A percentile compares a stretch with the other conserved stretches of the same genome.
Conservation (phyloP, 1,140 invertebrate genomes). For the Hycleus phaleratus region DNA sequence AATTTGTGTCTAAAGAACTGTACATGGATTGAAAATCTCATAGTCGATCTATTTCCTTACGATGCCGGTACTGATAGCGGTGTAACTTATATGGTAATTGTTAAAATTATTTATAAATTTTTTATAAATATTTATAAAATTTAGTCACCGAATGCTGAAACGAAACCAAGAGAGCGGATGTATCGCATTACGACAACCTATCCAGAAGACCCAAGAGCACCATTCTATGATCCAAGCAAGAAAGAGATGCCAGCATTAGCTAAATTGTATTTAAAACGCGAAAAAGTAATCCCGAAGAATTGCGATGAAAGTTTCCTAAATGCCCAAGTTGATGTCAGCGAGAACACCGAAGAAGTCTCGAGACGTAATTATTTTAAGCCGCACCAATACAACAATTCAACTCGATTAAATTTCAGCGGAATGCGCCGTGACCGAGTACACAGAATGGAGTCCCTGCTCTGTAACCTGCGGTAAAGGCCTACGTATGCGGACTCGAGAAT, state of each 20-base stretch:
- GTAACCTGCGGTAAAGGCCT: conserved; percentile 84
- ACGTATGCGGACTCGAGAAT: conserved; percentile 68
- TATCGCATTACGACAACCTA: conserved; percentile 78
- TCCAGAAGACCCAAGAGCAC: conserved; percentile 79
- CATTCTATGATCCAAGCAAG: conserved; percentile 79
- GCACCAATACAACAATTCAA: neutral
- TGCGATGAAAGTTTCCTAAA: conserved; percentile 62
- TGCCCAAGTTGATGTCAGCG: conserved; percentile 56
- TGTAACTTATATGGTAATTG: conserved; percentile 76
- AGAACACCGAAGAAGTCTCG: conserved; percentile 62
- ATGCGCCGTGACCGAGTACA: conserved; percentile 68
- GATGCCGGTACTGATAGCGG: conserved; percentile 93
- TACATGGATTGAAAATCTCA: conserved; percentile 71
- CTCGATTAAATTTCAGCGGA: conserved; percentile 50
- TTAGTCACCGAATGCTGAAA: conserved; percentile 78
- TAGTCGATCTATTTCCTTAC: conserved; percentile 84
- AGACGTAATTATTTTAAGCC: conserved; percentile 52
- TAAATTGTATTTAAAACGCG: conserved; percentile 59
- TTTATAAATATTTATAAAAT: conserved; percentile 15
- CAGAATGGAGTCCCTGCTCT: conserved; percentile 71
- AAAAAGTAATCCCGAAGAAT: conserved; percentile 60
- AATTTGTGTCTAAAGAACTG: conserved; percentile 86
- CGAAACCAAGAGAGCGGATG: conserved; percentile 80
- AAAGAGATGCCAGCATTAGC: conserved; percentile 76
- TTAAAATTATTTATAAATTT: neutral